phyloP scores from a whole-genome alignment of 2,888 invertebrate genomes.

The Hemithea aestivaria region DNA sequence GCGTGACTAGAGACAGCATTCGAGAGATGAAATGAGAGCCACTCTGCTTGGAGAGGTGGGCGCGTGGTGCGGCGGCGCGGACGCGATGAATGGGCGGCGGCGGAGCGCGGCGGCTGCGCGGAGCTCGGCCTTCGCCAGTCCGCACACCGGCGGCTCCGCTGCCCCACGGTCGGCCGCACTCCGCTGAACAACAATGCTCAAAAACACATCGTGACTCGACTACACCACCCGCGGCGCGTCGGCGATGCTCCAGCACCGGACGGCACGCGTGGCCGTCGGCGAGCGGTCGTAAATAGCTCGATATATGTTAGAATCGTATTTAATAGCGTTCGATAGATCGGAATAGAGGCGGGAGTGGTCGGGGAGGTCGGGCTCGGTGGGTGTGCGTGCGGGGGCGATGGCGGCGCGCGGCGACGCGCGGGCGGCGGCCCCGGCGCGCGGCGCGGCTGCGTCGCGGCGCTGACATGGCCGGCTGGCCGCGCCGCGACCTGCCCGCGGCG shows the following conservation, averaged over 20 bases:
- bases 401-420: slow-evolving; percentile 66
- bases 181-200: slow-evolving; percentile 77
- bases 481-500: slow-evolving; percentile 76
- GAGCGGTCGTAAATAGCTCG: slow-evolving; percentile 62
- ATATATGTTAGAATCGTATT: slow-evolving; percentile 68
- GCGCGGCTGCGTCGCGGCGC: slow-evolving; percentile 69
- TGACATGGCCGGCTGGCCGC: slow-evolving; percentile 76
- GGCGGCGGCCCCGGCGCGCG: slow-evolving; percentile 56
- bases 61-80: slow-evolving; percentile 41
- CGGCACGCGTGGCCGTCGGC: slow-evolving; percentile 71
- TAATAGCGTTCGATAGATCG: slow-evolving; percentile 62
- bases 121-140: slow-evolving; percentile 67
- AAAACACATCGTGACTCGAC: slow-evolving; percentile 68
- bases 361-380: slow-evolving; percentile 49
- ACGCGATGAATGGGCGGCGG: slow-evolving; percentile 27
- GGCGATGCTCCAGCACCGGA: slow-evolving; percentile 69
- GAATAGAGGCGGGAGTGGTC: slow-evolving; percentile 58
- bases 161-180: slow-evolving; percentile 78
- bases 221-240: slow-evolving; percentile 57
- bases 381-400: slow-evolving; percentile 54
- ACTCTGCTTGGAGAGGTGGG: slow-evolving; percentile 42
- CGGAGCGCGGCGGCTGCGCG: slow-evolving; percentile 56
- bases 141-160: slow-evolving; percentile 79
- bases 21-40: slow-evolving; percentile 19
- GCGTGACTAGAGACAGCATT: too few relatives aligned